These are phyloP conservation scores for Siphamia tubifer DNA, from an alignment of 2,113 vertebrate species.

Conservation along the genomic window DNA sequence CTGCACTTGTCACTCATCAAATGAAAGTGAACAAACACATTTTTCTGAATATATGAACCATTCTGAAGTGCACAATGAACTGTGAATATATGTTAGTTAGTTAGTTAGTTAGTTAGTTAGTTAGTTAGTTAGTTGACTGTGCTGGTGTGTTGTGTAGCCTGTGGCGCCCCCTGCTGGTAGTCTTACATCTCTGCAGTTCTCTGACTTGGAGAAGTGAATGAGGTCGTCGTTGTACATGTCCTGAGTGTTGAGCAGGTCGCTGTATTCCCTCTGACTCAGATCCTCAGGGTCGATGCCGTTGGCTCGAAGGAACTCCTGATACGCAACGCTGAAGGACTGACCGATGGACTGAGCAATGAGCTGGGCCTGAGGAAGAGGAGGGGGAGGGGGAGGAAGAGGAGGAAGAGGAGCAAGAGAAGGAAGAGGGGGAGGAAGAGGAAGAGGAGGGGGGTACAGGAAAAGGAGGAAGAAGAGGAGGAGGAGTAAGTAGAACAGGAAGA, in stretches of 20 bases:
- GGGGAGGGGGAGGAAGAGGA: neutral
- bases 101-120: too few relatives aligned
- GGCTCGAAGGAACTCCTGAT: constrained; percentile 96
- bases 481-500: too few relatives aligned
- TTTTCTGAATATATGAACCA: too few relatives aligned
- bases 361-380: constrained; percentile 83
- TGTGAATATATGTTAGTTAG: too few relatives aligned
- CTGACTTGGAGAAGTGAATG: constrained; percentile 98
- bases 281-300: constrained; percentile 98
- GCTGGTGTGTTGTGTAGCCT: neutral
- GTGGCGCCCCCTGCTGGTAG: constrained; percentile 30
- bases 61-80: too few relatives aligned
- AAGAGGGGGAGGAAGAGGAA: too few relatives aligned
- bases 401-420: too few relatives aligned
- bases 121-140: too few relatives aligned
- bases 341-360: constrained; percentile 98
- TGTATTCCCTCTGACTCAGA: constrained; percentile 97
- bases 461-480: too few relatives aligned
- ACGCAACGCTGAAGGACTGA: constrained; percentile 96
- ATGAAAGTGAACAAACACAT: too few relatives aligned
- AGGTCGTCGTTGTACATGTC: constrained; percentile 99
- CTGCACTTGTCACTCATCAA: too few relatives aligned
- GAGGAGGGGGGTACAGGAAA: too few relatives aligned
- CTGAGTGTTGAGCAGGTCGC: constrained; percentile 97
- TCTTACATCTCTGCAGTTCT: constrained; percentile 97